Conservation (phyloP, 2,797 vertebrate genomes). For the Sebastes steindachneri region DNA sequence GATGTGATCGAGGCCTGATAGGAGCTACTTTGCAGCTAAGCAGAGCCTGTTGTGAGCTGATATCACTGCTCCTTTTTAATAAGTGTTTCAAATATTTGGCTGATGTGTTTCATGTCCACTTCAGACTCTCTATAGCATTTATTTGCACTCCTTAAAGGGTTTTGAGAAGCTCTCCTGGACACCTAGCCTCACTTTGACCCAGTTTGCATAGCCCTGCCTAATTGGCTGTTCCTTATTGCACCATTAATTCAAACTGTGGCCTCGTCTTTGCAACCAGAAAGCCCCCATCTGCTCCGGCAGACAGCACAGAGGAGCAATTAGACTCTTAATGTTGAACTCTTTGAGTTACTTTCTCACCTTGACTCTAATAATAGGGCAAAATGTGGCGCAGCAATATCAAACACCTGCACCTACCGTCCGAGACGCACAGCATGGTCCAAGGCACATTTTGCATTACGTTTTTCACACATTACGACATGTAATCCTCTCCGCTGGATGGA, state of each 20-base stretch:
- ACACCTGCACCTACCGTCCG: conserved; percentile 8
- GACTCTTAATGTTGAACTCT: conserved; percentile 50
- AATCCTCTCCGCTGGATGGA: conserved; percentile 22
- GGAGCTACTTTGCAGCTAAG: conserved; percentile 34
- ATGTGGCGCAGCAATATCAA: conserved; percentile 1
- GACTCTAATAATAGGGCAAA: conserved; percentile 49
- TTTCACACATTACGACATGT: conserved; percentile 1
- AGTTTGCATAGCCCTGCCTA: conserved; percentile 52
- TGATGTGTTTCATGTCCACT: conserved; percentile 5
- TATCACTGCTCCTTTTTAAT: background rate
- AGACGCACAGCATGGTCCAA: conserved; percentile 3
- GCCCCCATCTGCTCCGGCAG: conserved; percentile 63
- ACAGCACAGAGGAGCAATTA: conserved; percentile 59
- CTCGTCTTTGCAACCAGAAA: conserved; percentile 55
- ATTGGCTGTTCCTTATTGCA: conserved; percentile 66
- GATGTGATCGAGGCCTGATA: conserved; percentile 56
- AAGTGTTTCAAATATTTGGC: conserved; percentile 16
- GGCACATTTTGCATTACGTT: conserved; percentile 7
- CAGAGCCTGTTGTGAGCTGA: conserved; percentile 20
- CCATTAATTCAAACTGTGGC: conserved; percentile 68
- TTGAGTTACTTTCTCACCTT: conserved; percentile 56
- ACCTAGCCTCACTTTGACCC: conserved; percentile 47
- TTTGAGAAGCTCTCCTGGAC: conserved; percentile 25
- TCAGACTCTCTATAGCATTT: background rate
- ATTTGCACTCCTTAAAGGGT: conserved; percentile 37